phyloP scores from a whole-genome alignment of 2,113 vertebrate genomes.

The Acrocephalus arundinaceus region DNA sequence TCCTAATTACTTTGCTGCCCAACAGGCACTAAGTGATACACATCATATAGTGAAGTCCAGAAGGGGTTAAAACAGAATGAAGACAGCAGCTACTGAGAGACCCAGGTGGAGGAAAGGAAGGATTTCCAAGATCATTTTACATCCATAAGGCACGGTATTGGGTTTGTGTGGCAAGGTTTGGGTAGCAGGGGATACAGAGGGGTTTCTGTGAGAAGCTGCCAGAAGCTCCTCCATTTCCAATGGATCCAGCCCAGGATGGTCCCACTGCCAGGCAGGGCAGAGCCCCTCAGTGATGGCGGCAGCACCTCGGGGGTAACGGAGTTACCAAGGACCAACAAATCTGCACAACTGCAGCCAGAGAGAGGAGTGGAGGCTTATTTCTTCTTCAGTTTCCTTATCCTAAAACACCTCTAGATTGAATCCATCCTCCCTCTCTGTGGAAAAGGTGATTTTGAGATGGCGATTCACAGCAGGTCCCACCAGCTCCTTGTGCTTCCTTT shows the following conservation, averaged over 20 bases:
- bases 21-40: neutral
- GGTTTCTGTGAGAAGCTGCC: neutral
- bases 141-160: neutral
- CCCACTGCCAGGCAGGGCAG: neutral
- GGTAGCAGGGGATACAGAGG: neutral
- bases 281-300: fast-evolving
- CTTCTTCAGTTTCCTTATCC: neutral
- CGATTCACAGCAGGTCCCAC: neutral
- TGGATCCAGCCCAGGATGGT: neutral
- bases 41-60: neutral
- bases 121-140: neutral
- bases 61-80: neutral
- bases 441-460: neutral
- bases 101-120: neutral
- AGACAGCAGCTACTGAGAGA: neutral
- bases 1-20: neutral
- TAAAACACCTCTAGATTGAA: neutral
- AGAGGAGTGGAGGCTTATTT: neutral
- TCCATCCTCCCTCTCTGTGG: neutral
- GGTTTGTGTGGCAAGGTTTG: neutral
- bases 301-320: neutral
- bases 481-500: neutral
- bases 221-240: neutral
- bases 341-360: neutral
- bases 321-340: neutral